Percentiles rank a stretch among this genome's conserved stretches.
phyloP scores from a whole-genome alignment of 2,113 vertebrate species.

The Crocuta crocuta region DNA sequence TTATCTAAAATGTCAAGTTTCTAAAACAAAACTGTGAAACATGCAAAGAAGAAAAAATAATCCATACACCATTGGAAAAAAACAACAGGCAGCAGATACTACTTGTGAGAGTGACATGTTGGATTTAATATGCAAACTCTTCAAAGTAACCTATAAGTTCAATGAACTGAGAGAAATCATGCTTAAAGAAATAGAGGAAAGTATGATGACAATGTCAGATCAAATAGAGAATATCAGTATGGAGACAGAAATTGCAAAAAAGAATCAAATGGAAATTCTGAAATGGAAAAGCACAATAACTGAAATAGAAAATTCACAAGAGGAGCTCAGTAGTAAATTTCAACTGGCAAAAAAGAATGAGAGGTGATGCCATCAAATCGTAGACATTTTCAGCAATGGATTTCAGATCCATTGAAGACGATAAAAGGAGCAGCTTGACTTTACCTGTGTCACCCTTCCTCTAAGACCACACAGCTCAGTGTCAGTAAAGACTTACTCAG shows the following conservation, averaged over 20 bases:
- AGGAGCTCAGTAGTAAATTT: background rate
- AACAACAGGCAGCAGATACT: background rate
- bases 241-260: background rate
- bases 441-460: background rate
- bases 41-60: background rate
- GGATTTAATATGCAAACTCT: background rate
- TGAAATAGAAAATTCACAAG: background rate
- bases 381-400: background rate
- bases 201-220: background rate
- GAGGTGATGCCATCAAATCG: background rate
- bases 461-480: background rate
- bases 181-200: constrained; percentile 36
- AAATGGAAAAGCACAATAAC: background rate
- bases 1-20: constrained; percentile 39
- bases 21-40: background rate
- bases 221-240: background rate
- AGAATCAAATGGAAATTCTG: background rate
- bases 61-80: background rate
- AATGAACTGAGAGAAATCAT: background rate
- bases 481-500: background rate
- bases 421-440: background rate
- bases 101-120: background rate
- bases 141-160: background rate
- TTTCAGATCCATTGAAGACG: background rate
- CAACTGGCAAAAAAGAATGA: background rate